Evolutionary conservation across 2,113 vertebrate species (phyloP).

Genomic region (Sialia sialis): DNA sequence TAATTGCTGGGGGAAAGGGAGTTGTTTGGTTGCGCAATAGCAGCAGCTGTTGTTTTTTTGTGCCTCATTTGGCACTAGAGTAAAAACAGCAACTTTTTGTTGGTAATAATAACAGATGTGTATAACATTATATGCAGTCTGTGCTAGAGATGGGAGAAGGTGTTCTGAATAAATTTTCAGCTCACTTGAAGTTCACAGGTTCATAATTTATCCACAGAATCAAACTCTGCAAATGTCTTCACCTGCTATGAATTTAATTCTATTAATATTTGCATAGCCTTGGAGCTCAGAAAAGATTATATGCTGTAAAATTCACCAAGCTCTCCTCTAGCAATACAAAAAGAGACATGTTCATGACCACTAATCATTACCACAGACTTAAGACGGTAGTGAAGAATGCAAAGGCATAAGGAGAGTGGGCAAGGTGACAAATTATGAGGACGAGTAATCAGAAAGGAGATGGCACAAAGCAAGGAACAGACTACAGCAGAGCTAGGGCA

Average conservation of each 20-base stretch:
- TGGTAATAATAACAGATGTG: constrained; percentile 80
- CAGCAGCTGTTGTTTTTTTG: constrained; percentile 77
- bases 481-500: background rate
- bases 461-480: background rate
- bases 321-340: background rate
- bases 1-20: constrained; percentile 50
- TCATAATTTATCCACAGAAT: constrained; percentile 63
- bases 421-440: background rate
- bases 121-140: constrained; percentile 72
- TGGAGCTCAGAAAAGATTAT: background rate
- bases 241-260: constrained; percentile 13
- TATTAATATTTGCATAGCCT: background rate
- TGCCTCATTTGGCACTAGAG: constrained; percentile 70
- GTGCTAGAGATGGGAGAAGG: constrained; percentile 45
- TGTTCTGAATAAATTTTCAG: constrained; percentile 62
- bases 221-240: constrained; percentile 17
- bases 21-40: constrained; percentile 75
- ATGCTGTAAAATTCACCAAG: background rate
- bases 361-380: background rate
- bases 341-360: background rate
- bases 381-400: background rate
- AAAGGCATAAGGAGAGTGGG: background rate
- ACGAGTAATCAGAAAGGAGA: background rate
- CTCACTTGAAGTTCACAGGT: constrained; percentile 57
- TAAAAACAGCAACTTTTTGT: constrained; percentile 74